Evolutionary conservation across 2,888 invertebrate species (phyloP).

Genomic region (Tenthredo notha): DNA sequence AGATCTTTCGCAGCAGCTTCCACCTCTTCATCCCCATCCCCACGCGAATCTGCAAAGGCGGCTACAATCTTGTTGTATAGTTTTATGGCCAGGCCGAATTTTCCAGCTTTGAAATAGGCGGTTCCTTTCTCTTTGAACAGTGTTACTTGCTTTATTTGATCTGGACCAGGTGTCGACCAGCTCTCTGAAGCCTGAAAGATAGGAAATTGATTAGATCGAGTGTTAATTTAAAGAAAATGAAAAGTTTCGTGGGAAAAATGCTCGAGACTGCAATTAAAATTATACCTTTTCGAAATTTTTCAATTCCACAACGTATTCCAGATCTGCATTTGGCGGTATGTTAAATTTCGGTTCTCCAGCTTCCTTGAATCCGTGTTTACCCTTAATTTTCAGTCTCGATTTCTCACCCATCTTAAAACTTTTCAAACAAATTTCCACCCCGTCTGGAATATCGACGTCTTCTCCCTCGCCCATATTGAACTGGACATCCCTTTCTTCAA

Average conservation of each 20-base stretch:
- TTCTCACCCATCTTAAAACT: constrained; percentile 91
- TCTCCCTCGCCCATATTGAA: constrained; percentile 93
- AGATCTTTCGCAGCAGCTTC: constrained; percentile 81
- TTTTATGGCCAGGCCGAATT: constrained; percentile 89
- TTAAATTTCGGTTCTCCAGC: constrained; percentile 85
- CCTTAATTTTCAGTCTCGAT: constrained; percentile 86
- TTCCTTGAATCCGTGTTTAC: constrained; percentile 90
- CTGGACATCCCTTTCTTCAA: constrained; percentile 91
- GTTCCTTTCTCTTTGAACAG: constrained; percentile 95
- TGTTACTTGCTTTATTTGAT: constrained; percentile 91
- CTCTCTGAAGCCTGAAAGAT: constrained; percentile 84
- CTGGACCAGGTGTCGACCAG: constrained; percentile 90
- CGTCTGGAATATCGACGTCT: constrained; percentile 87
- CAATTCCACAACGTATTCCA: constrained; percentile 91
- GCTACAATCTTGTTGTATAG: constrained; percentile 90
- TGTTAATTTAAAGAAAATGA: constrained; percentile 37
- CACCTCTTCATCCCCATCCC: constrained; percentile 63
- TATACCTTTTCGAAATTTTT: constrained; percentile 90
- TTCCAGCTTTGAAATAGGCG: constrained; percentile 90
- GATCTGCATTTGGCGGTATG: constrained; percentile 89
- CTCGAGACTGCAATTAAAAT: not conserved
- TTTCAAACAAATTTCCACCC: constrained; percentile 90
- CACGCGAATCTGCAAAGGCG: constrained; percentile 81
- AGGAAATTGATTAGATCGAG: not conserved
- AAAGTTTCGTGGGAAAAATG: not conserved